These are phyloP conservation scores for Thysanoteuthis rhombus DNA, from an alignment of 2,888 invertebrate species.

Conservation along the genomic window DNA sequence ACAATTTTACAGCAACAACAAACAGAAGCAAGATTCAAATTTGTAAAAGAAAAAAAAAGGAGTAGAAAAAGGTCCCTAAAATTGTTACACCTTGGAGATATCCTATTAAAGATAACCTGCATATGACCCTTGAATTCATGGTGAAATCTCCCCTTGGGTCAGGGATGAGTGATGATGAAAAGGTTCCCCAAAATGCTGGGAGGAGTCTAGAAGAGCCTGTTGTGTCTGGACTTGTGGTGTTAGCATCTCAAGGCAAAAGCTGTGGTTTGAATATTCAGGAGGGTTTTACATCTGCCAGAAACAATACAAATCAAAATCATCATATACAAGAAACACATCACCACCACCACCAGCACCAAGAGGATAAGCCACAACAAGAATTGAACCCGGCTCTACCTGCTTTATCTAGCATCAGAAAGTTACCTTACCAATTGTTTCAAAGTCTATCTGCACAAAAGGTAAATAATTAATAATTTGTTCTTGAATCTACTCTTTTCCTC, in stretches of 20 bases:
- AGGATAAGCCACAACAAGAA: not conserved
- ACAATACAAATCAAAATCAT: not conserved
- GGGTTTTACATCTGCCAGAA: not conserved
- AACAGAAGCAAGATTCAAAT: not conserved
- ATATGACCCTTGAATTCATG: not conserved
- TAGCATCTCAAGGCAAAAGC: not conserved
- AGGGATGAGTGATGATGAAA: not conserved
- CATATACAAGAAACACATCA: not conserved
- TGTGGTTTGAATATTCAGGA: not conserved
- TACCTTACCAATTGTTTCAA: not conserved
- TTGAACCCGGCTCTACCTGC: not conserved
- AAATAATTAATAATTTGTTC: not conserved
- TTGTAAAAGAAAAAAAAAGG: not conserved
- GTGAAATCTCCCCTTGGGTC: not conserved
- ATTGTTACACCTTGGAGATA: not conserved
- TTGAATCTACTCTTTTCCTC: too few species aligned
- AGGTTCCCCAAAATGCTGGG: not conserved
- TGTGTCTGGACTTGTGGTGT: constrained; percentile 12
- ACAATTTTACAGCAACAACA: not conserved
- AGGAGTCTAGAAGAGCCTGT: not conserved
- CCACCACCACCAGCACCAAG: not conserved
- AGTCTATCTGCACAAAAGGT: not conserved
- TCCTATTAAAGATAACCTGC: not conserved
- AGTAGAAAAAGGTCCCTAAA: not conserved
- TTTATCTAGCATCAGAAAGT: not conserved